Evolutionary conservation across 1,140 invertebrate species (phyloP), one percentile per base, ranked within the genome.

Genomic region (Hirudo medicinalis): DNA sequence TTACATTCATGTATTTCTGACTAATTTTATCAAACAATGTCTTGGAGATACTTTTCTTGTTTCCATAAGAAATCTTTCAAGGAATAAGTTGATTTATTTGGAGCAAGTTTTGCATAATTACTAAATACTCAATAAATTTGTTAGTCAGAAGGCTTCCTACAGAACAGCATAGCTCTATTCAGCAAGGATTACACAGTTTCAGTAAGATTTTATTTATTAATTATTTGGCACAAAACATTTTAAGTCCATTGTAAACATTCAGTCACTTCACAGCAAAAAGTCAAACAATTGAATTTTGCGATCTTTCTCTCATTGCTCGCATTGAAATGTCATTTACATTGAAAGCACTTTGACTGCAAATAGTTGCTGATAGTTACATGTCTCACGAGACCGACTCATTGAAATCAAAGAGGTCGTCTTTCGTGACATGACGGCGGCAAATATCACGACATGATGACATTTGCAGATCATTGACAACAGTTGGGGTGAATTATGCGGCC

Each of bases 401-500:
- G 0, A 63, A 63, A 63, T 19, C 8, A 22, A 63, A 15, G 15
- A 4, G 2, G 22, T 25, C 9, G 17, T n/a, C 29, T 63, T 63
- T 4, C 8, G 8, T 3, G 32, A 6, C 32, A 36, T 36, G 6
- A 36, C 32, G 6, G 2, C 6, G 2, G 6, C 32, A 36, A 36
- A 36, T 36, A 36, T 63, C 22, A n/a, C 17, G 57, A 25, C 57
- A 15, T 32, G 29, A 63, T 22, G 57, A 63, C 57, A 22, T 63
- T 63, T 22, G 67, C 72, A 85, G 84, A 76, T 85, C 20, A 79
- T 90, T 73, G 85, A 85, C 63, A 91, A 91, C 77, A 80, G 80
- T 36, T 83, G 80, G 74, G 89, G 89, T n/a, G 86, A 88, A 76
- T 80, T 90, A n/a, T 88, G 88, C 80, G 83, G 85, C 60, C 86